phyloP scores from a whole-genome alignment of 2,797 vertebrate genomes.

The Liasis olivaceus region DNA sequence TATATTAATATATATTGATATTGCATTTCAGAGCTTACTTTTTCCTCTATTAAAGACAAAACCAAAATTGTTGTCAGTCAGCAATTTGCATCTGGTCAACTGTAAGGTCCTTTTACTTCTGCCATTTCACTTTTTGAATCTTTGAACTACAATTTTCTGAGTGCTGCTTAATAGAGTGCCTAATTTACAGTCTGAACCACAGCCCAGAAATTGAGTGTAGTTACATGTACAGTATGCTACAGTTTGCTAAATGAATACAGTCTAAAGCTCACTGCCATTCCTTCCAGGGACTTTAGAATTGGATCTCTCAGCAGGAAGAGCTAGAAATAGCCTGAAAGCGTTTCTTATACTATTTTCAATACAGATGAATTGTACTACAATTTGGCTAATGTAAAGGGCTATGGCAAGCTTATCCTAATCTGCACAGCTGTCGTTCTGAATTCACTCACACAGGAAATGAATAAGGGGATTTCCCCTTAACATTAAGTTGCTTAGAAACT shows the following conservation, averaged over 20 bases:
- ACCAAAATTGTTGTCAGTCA: neutral
- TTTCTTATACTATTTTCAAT: conserved; percentile 57
- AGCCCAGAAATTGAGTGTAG: neutral
- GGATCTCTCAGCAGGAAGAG: conserved; percentile 53
- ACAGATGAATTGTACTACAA: conserved; percentile 38
- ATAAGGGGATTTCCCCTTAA: conserved; percentile 35
- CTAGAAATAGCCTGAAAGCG: conserved; percentile 50
- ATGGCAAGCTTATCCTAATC: conserved; percentile 53
- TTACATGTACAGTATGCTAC: neutral
- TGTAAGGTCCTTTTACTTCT: neutral
- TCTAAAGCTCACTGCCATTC: neutral
- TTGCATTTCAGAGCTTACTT: neutral
- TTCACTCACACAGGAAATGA: conserved; percentile 57
- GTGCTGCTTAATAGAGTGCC: neutral
- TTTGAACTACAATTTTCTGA: neutral
- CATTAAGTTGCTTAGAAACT: conserved; percentile 58
- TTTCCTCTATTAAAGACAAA: neutral
- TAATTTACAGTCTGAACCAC: conserved; percentile 14
- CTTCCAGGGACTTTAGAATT: conserved; percentile 30
- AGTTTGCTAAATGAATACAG: neutral
- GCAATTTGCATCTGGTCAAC: neutral
- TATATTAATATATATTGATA: no score
- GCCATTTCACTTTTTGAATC: neutral
- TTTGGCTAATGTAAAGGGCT: conserved; percentile 56
- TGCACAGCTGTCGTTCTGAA: conserved; percentile 63